phyloP scores from a whole-genome alignment of 2,797 vertebrate species.

The Anas flavirostris region DNA sequence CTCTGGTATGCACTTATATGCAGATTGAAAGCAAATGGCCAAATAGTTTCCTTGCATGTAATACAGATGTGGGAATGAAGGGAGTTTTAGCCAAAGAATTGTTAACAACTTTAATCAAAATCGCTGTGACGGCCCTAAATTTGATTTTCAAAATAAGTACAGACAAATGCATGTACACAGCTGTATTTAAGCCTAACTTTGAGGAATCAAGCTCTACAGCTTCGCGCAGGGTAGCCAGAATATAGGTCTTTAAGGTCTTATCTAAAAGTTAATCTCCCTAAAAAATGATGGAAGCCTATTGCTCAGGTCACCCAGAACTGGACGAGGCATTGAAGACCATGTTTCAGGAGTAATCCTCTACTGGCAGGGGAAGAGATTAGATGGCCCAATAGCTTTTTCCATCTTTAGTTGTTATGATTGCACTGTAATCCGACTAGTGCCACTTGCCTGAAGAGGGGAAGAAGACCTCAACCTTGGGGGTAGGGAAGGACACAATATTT shows the following conservation, averaged over 20 bases:
- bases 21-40: not conserved
- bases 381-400: slow-evolving; percentile 60
- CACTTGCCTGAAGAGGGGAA: slow-evolving; percentile 41
- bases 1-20: fast-evolving
- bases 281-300: slow-evolving; percentile 60
- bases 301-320: slow-evolving; percentile 44
- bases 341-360: slow-evolving; percentile 65
- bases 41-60: not conserved
- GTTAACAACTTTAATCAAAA: slow-evolving; percentile 21
- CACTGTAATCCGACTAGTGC: slow-evolving; percentile 67
- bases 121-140: not conserved
- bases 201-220: slow-evolving; percentile 49
- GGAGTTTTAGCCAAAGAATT: not conserved
- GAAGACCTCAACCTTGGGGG: slow-evolving; percentile 36
- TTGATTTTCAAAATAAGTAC: slow-evolving; percentile 24
- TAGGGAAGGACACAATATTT: slow-evolving; percentile 51
- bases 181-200: slow-evolving; percentile 50
- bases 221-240: slow-evolving; percentile 48
- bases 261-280: slow-evolving; percentile 72
- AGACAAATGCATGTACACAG: slow-evolving; percentile 52
- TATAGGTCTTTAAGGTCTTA: slow-evolving; percentile 50
- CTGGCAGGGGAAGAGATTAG: slow-evolving; percentile 69
- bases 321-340: slow-evolving; percentile 61
- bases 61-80: not conserved
- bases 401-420: slow-evolving; percentile 62